Conservation (phyloP, 2,113 vertebrate genomes). For the Panthera tigris region DNA sequence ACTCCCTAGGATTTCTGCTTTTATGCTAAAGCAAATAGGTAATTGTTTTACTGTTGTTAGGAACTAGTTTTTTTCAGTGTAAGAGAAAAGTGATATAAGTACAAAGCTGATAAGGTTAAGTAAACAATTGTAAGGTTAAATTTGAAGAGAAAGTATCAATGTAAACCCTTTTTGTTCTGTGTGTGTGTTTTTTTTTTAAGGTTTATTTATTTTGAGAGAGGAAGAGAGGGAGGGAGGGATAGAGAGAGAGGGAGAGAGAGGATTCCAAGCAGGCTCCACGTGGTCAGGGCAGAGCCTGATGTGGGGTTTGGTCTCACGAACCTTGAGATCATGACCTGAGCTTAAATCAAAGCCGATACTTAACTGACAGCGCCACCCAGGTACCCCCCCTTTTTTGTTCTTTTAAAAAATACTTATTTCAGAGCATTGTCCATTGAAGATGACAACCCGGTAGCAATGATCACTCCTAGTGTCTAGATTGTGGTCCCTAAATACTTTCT, state of each 20-base stretch:
- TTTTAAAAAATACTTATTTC: not conserved
- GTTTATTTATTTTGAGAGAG: not conserved
- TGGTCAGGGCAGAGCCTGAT: no score
- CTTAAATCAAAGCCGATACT: not conserved
- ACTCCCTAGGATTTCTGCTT: not conserved
- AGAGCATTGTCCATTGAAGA: not conserved
- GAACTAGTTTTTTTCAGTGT: not conserved
- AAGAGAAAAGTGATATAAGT: not conserved
- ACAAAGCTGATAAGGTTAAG: not conserved
- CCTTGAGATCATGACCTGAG: not conserved
- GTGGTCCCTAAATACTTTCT: not conserved
- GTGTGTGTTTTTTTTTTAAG: not conserved
- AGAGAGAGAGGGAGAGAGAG: no score
- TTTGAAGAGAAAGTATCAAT: not conserved
- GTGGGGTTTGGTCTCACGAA: no score
- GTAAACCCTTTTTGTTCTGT: not conserved
- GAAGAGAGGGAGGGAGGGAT: not conserved
- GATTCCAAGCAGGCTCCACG: no score
- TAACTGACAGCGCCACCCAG: not conserved
- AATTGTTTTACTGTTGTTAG: not conserved
- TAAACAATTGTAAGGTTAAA: not conserved
- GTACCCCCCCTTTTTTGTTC: not conserved
- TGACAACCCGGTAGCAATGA: not conserved
- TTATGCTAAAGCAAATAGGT: not conserved
- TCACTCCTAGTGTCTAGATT: not conserved